Evolutionary conservation across 2,888 invertebrate species (phyloP).

Genomic region (Polyploca ridens): DNA sequence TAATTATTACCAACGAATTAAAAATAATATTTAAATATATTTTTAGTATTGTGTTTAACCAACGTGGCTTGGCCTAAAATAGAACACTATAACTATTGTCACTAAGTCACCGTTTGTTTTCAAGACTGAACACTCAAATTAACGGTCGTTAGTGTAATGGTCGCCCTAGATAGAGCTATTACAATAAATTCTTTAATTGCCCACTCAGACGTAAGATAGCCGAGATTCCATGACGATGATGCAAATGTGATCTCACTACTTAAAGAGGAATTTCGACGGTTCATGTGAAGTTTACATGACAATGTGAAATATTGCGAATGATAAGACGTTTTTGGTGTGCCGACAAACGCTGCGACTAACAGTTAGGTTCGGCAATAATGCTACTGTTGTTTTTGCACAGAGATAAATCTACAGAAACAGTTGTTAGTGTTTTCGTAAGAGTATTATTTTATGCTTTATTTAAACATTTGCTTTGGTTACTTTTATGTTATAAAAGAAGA

Average conservation of each 20-base stretch:
- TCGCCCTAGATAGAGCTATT: slow-evolving; percentile 71
- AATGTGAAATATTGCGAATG: slow-evolving; percentile 13
- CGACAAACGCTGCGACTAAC: slow-evolving; percentile 7
- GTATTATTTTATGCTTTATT: neutral
- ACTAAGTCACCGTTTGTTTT: slow-evolving; percentile 27
- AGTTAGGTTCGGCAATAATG: slow-evolving; percentile 11
- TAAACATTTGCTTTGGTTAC: neutral
- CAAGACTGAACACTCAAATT: slow-evolving; percentile 57
- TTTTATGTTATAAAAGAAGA: neutral
- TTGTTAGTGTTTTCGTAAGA: neutral
- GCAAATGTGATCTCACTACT: slow-evolving; percentile 73
- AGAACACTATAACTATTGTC: slow-evolving; percentile 24
- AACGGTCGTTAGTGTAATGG: slow-evolving; percentile 75
- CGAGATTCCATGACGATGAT: slow-evolving; percentile 76
- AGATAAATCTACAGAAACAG: slow-evolving; percentile 11
- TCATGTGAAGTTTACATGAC: slow-evolving; percentile 24
- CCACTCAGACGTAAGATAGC: slow-evolving; percentile 54
- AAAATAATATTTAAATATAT: neutral
- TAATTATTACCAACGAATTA: too few relatives aligned
- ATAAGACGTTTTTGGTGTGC: slow-evolving; percentile 14
- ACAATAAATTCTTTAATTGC: slow-evolving; percentile 81
- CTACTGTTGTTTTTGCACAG: slow-evolving; percentile 10
- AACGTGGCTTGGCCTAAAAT: slow-evolving; percentile 14
- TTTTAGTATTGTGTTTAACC: neutral
- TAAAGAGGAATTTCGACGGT: slow-evolving; percentile 54